A percentile compares a stretch with the other conserved stretches of the same genome.
phyloP scores from a whole-genome alignment of 2,797 vertebrate species.

The Ctenopoma kingsleyae region DNA sequence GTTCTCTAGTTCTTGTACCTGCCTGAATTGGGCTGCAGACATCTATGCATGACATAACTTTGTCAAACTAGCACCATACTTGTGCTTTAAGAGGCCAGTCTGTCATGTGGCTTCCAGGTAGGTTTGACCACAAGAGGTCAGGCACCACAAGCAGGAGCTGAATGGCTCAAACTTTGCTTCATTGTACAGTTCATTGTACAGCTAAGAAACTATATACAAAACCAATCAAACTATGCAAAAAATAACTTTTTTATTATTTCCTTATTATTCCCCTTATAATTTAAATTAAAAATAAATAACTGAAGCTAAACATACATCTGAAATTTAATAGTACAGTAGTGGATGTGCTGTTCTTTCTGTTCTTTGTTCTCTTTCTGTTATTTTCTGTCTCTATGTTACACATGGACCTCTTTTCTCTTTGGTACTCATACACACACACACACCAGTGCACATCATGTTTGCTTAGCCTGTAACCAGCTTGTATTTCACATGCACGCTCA shows the following conservation, averaged over 20 bases:
- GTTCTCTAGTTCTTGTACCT: no score
- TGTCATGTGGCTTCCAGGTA: constrained; percentile 16
- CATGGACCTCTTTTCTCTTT: neutral
- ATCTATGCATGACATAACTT: neutral
- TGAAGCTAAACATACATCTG: neutral
- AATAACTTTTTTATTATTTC: neutral
- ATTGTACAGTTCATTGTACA: no score
- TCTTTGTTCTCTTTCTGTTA: neutral
- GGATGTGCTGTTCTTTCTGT: neutral
- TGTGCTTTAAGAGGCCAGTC: neutral
- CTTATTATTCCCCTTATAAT: neutral
- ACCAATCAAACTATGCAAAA: neutral
- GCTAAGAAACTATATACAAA: neutral
- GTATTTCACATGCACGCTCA: constrained; percentile 46
- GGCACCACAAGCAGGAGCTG: constrained; percentile 31
- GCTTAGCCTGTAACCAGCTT: constrained; percentile 38
- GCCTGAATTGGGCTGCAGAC: neutral
- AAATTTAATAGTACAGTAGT: no score
- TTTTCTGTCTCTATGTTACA: neutral
- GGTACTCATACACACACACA: constrained; percentile 6
- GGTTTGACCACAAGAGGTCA: constrained; percentile 64
- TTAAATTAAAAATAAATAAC: neutral
- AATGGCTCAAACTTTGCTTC: constrained; percentile 1
- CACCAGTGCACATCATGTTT: constrained; percentile 39
- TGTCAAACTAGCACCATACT: neutral